phyloP scores from a whole-genome alignment of 2,888 invertebrate species.

The Philopedon plagiatum region DNA sequence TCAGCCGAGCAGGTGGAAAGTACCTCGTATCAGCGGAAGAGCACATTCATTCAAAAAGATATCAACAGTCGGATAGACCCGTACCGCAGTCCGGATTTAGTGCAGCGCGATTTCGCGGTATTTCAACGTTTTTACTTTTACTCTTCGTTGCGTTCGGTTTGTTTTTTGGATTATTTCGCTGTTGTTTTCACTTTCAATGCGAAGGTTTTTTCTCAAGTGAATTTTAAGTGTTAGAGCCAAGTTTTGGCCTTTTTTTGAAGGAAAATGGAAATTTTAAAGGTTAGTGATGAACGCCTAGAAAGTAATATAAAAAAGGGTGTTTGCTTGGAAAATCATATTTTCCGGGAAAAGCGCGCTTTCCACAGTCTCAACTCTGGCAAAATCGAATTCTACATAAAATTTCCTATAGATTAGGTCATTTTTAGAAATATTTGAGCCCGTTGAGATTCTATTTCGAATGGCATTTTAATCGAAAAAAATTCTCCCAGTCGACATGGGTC shows the following conservation, averaged over 20 bases:
- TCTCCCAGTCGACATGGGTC: no score
- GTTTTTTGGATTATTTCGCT: not conserved
- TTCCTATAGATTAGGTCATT: no score
- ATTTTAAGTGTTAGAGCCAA: constrained; percentile 16
- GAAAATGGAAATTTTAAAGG: constrained; percentile 27
- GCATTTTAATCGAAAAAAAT: no score
- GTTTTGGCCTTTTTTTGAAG: not conserved
- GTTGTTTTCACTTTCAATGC: not conserved
- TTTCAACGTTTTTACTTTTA: constrained; percentile 32
- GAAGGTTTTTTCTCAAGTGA: not conserved
- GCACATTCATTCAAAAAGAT: constrained; percentile 31
- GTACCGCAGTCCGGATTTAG: constrained; percentile 13
- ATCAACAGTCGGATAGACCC: constrained; percentile 27
- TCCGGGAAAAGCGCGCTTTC: no score
- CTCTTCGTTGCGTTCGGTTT: constrained; percentile 21
- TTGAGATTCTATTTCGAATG: no score
- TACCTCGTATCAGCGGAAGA: constrained; percentile 37
- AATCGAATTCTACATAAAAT: no score
- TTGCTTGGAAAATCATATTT: no score
- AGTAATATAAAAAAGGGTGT: no score
- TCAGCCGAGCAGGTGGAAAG: constrained; percentile 34
- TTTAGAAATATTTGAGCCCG: no score
- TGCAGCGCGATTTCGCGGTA: constrained; percentile 6
- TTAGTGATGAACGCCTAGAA: constrained; percentile 5
- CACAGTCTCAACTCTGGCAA: no score